Conservation (phyloP, 2,113 vertebrate species). For the Daboia siamensis region DNA sequence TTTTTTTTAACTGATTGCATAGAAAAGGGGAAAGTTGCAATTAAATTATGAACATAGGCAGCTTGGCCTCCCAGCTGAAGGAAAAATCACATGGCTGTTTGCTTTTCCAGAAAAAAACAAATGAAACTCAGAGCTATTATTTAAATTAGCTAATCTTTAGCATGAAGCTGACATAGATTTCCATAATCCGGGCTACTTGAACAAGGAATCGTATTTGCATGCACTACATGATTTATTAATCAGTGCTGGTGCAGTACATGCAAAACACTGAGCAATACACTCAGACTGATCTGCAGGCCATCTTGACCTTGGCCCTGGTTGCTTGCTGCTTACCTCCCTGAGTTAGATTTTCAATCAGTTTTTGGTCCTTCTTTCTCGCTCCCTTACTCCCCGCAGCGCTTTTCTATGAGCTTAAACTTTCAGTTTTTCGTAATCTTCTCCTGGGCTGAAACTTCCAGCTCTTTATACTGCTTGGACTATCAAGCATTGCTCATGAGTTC, state of each 20-base stretch:
- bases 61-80: constrained; percentile 29
- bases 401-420: neutral
- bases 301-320: neutral
- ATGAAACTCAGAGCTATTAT: constrained; percentile 38
- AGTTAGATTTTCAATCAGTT: neutral
- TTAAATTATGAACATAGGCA: constrained; percentile 40
- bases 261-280: neutral
- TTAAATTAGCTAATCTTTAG: constrained; percentile 53
- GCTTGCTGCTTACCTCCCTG: neutral
- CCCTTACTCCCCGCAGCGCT: neutral
- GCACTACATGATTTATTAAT: constrained; percentile 38
- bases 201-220: constrained; percentile 27
- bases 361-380: neutral
- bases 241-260: neutral
- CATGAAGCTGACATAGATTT: constrained; percentile 45
- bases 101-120: constrained; percentile 33
- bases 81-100: constrained; percentile 40
- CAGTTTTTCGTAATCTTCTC: neutral
- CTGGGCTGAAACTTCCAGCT: neutral
- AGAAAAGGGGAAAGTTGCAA: neutral
- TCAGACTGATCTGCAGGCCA: neutral
- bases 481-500: neutral
- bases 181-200: constrained; percentile 57
- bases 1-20: neutral
- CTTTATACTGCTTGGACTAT: neutral